These are phyloP conservation scores for Ornithoptera priamus DNA, from an alignment of 2,888 invertebrate species.

Conservation along the genomic window DNA sequence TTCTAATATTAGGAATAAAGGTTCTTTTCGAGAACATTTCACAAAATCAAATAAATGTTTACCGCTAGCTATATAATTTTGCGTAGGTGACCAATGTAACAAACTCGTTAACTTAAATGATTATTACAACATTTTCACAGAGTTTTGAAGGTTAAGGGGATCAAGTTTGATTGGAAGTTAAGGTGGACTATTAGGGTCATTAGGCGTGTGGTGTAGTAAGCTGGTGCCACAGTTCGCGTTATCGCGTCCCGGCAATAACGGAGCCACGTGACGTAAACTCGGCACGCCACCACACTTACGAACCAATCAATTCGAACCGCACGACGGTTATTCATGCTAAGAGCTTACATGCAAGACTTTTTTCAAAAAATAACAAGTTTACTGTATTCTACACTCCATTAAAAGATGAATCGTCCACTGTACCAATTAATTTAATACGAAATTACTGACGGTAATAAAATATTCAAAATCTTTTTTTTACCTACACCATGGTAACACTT, in stretches of 20 bases:
- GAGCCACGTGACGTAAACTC: conserved; percentile 55
- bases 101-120: conserved; percentile 9
- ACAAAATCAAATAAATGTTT: conserved; percentile 14
- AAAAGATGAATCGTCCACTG: too few relatives aligned
- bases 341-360: conserved; percentile 28
- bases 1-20: neutral
- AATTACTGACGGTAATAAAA: too few relatives aligned
- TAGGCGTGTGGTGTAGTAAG: conserved; percentile 39
- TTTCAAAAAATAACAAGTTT: neutral
- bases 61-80: conserved; percentile 1
- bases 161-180: conserved; percentile 37
- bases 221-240: conserved; percentile 37
- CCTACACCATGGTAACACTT: too few relatives aligned
- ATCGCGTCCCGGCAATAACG: conserved; percentile 35
- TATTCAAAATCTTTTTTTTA: too few relatives aligned
- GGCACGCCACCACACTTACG: conserved; percentile 43
- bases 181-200: conserved; percentile 37
- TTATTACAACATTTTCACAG: conserved; percentile 12
- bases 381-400: neutral
- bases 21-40: too few relatives aligned
- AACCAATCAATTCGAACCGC: conserved; percentile 48
- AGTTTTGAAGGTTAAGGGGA: conserved; percentile 33
- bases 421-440: too few relatives aligned
- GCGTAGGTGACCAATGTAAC: conserved; percentile 9
- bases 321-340: conserved; percentile 35